Base-by-base conservation (phyloP, 2,888 invertebrate genomes). In the Matsumyia berberina region DNA sequence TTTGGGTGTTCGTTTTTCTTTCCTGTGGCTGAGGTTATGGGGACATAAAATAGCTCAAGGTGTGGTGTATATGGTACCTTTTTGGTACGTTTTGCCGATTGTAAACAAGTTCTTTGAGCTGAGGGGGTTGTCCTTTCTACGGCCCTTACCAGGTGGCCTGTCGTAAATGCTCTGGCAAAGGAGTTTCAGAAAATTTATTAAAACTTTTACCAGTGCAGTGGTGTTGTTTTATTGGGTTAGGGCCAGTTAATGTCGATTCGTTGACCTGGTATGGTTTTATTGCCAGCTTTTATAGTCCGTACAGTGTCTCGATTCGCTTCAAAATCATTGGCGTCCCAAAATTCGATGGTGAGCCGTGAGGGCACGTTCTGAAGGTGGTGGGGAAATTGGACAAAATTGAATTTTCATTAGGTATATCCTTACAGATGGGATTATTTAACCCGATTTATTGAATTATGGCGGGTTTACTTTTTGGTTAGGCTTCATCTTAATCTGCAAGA, bases 21-120 rank as follows among this genome's bases (percentile, higher is more conserved):
- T 46, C 53, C 53, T 60, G 49, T 60, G 70, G 53, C 29, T 46
- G 46, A 60, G 70, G 64, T 74, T 85, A 85, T 80, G 79, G 62
- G 69, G 70, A 60, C 69, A 80, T 76, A 76, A 80, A 85, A 85
- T 58, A 44, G 60, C 70, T 85, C 69, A 85, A 80, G 74, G 80
- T 76, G 85, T 70, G 85, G 80, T 64, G 64, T 69, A 46, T 69
- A 46, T 42, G 39, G 57, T 76, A 74, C 69, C 62, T 55, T 74
- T 74, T 60, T 17, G 49, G 57, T 58, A 67, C 72, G 72, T 60
- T 44, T 55, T 60, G 15, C 37, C 57, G 57, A 74, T 46, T 74
- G 80, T 74, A 80, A 76, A 85, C 51, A 76, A 76, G 80, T 80
- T 55, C 24, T 51, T 37, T 60, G 49, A 60, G 67, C 60, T 53